Conservation (phyloP, 2,113 vertebrate species). For the Gallinago jamesoni region DNA sequence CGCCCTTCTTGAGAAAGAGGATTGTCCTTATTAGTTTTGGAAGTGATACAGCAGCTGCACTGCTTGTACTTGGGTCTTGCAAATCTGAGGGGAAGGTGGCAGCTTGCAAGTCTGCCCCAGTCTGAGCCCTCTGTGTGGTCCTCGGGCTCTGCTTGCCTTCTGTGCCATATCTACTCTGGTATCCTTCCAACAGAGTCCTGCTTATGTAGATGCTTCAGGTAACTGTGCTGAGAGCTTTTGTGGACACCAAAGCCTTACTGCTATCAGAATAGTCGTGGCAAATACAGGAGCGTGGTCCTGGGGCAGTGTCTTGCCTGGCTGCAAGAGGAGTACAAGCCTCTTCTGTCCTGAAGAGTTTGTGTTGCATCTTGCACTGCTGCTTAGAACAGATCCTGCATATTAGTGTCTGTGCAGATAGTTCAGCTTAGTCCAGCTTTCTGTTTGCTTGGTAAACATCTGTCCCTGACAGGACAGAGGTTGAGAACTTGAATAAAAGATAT, state of each 20-base stretch:
- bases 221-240: background rate
- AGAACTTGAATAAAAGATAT: background rate
- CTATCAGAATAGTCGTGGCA: accelerated
- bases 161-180: background rate
- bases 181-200: background rate
- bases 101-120: background rate
- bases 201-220: background rate
- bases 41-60: background rate
- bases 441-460: conserved; percentile 15
- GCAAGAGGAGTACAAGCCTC: accelerated
- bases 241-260: background rate
- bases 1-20: background rate
- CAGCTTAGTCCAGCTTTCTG: background rate
- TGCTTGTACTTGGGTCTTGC: background rate
- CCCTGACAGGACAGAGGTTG: background rate
- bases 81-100: background rate
- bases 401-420: background rate
- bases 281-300: background rate
- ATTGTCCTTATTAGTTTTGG: background rate
- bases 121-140: background rate
- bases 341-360: background rate
- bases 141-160: background rate
- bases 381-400: background rate
- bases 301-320: background rate
- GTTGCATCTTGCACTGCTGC: background rate